phyloP scores from a whole-genome alignment of 2,797 vertebrate genomes.

The Channallabes apus region DNA sequence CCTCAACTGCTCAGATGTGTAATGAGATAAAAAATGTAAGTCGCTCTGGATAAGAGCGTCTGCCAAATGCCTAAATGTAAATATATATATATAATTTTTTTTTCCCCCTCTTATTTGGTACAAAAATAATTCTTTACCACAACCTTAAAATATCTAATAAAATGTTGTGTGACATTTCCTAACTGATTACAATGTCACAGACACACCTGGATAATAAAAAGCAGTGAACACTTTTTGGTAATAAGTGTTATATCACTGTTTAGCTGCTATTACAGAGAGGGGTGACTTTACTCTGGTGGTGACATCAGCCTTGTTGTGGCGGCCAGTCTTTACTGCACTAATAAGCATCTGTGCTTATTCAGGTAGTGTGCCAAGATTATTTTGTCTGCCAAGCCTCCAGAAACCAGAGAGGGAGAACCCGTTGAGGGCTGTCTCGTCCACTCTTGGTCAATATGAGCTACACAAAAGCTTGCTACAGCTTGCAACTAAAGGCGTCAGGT shows the following conservation, averaged over 20 bases:
- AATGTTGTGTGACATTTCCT: not conserved
- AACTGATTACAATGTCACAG: not conserved
- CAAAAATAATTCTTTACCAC: not conserved
- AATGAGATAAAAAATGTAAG: too few relatives aligned
- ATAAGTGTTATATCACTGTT: slow-evolving; percentile 37
- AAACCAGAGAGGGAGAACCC: slow-evolving; percentile 34
- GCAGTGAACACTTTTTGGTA: slow-evolving; percentile 57
- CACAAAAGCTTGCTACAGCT: slow-evolving; percentile 9
- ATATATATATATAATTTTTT: too few relatives aligned
- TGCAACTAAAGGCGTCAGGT: not conserved
- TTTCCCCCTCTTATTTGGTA: not conserved
- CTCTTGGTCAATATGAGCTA: slow-evolving; percentile 34
- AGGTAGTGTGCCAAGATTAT: slow-evolving; percentile 64
- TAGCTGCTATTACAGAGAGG: slow-evolving; percentile 63
- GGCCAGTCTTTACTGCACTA: slow-evolving; percentile 59
- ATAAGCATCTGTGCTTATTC: slow-evolving; percentile 68
- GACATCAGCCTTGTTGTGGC: slow-evolving; percentile 70
- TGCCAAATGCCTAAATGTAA: too few relatives aligned
- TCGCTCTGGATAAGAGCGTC: too few relatives aligned
- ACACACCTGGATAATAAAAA: slow-evolving; percentile 51
- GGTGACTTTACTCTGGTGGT: slow-evolving; percentile 62
- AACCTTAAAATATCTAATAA: not conserved
- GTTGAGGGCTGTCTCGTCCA: slow-evolving; percentile 31
- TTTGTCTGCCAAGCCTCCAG: slow-evolving; percentile 57
- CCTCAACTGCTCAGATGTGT: too few relatives aligned